These are phyloP conservation scores for Pheosia gnoma DNA, from an alignment of 2,888 invertebrate species.

Conservation along the genomic window DNA sequence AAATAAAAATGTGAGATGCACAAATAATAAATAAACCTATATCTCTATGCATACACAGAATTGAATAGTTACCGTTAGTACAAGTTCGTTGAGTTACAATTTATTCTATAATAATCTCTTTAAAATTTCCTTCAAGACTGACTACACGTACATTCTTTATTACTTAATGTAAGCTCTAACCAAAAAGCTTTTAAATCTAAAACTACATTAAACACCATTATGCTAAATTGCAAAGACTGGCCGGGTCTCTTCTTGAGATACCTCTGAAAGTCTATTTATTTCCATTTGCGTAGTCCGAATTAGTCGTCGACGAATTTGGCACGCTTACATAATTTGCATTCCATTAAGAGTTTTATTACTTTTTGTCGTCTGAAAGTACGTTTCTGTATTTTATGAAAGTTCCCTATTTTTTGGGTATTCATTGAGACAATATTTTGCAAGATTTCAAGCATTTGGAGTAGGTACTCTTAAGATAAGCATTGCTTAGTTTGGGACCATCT, in stretches of 20 bases:
- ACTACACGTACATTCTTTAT: background rate
- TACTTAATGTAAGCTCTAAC: background rate
- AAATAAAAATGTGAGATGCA: too few species aligned
- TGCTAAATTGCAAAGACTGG: constrained; percentile 5
- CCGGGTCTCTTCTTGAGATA: background rate
- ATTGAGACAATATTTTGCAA: background rate
- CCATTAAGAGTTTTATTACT: constrained; percentile 46
- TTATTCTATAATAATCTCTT: too few species aligned
- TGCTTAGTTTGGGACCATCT: too few species aligned
- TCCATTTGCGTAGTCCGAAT: constrained; percentile 21
- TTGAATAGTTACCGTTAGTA: too few species aligned
- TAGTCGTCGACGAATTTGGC: constrained; percentile 29
- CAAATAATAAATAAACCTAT: too few species aligned
- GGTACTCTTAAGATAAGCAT: background rate
- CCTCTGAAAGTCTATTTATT: constrained; percentile 8
- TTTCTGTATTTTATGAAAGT: constrained; percentile 1
- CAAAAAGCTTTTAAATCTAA: constrained; percentile 6
- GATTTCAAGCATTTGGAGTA: background rate
- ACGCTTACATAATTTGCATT: constrained; percentile 49
- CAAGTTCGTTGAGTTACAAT: too few species aligned
- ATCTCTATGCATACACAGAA: too few species aligned
- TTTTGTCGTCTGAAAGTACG: constrained; percentile 6
- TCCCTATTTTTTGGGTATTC: background rate
- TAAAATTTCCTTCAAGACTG: background rate
- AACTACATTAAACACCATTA: constrained; percentile 8